Evolutionary conservation across 2,888 invertebrate genomes (phyloP).

Genomic region (Entomobrya proxima): DNA sequence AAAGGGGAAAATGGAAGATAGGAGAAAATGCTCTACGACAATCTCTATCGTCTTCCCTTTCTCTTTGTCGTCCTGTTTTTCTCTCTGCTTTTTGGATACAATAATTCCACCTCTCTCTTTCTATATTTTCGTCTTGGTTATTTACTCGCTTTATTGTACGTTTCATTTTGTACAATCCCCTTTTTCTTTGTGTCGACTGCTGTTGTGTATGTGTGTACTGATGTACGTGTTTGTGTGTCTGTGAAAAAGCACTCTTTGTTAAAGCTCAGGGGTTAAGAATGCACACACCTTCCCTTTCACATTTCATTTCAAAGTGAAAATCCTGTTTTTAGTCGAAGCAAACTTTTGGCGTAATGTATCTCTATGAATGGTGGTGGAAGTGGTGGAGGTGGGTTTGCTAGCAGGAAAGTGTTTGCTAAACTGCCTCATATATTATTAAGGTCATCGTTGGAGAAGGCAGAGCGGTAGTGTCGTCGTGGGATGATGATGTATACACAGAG

Average conservation of each 20-base stretch:
- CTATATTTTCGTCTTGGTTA: too few species aligned
- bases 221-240: not conserved
- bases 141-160: slow-evolving; percentile 17
- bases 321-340: not conserved
- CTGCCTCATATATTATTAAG: slow-evolving; percentile 60
- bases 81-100: not conserved
- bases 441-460: slow-evolving; percentile 38
- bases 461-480: not conserved
- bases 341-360: slow-evolving; percentile 16
- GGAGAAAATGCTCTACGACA: not conserved
- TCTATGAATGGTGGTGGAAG: not conserved
- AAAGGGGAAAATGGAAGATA: slow-evolving; percentile 17
- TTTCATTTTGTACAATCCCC: not conserved
- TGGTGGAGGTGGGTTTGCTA: not conserved
- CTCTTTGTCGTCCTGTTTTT: not conserved
- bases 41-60: not conserved
- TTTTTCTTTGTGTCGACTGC: too few species aligned
- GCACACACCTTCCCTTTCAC: not conserved
- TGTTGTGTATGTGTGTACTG: not conserved
- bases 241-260: not conserved
- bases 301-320: not conserved
- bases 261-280: slow-evolving; percentile 5
- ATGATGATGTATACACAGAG: not conserved
- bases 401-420: slow-evolving; percentile 52
- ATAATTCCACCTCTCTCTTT: slow-evolving; percentile 13